Evolutionary conservation across 2,888 invertebrate species (phyloP).

Genomic region (Eristalis arbustorum): DNA sequence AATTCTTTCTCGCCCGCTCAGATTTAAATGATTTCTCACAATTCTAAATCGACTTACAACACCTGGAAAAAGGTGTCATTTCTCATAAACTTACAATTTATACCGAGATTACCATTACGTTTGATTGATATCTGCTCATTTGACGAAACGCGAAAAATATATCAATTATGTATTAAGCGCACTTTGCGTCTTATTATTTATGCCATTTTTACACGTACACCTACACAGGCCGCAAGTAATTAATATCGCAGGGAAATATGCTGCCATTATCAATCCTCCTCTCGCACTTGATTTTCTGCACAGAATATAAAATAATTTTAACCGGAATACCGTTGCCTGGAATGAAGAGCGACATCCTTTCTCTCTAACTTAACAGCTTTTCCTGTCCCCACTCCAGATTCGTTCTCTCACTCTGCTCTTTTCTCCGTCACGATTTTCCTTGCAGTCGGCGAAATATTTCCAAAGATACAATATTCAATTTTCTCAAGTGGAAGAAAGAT

Average conservation of each 20-base stretch:
- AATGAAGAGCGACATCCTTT: constrained; percentile 26
- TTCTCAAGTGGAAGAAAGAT: constrained; percentile 30
- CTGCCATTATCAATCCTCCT: not conserved
- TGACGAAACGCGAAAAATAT: constrained; percentile 40
- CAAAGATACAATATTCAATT: constrained; percentile 40
- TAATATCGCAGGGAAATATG: not conserved
- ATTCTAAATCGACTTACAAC: not conserved
- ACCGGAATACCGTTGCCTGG: constrained; percentile 13
- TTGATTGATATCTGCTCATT: constrained; percentile 55
- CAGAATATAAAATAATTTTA: constrained; percentile 39
- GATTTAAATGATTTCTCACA: no score
- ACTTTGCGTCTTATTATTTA: constrained; percentile 50
- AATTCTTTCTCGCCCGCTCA: no score
- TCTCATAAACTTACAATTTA: not conserved
- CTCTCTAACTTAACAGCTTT: not conserved
- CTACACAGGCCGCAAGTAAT: not conserved
- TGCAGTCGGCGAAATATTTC: constrained; percentile 34
- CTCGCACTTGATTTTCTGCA: not conserved
- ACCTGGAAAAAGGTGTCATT: not conserved
- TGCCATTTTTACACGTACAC: constrained; percentile 22
- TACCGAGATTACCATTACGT: constrained; percentile 22
- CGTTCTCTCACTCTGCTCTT: not conserved
- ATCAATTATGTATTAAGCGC: constrained; percentile 46
- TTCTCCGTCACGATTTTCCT: not conserved
- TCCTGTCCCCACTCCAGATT: not conserved